A percentile compares a stretch with the other conserved stretches of the same genome.
Evolutionary conservation across 2,888 invertebrate species (phyloP).

Genomic region (Nemurella pictetii): DNA sequence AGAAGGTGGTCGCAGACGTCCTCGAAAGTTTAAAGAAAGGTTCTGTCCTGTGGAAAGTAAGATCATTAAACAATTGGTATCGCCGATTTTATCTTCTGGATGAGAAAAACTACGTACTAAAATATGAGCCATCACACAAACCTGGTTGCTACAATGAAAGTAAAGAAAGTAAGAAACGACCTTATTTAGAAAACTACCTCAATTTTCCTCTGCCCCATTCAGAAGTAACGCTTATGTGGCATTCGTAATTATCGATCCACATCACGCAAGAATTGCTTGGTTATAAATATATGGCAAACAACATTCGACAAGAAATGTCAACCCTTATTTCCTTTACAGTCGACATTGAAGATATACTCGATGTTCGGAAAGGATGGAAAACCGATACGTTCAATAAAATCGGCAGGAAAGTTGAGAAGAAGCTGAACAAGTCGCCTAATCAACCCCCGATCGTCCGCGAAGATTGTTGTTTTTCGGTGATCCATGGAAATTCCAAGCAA

Average conservation of each 20-base stretch:
- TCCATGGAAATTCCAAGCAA: conserved; percentile 47
- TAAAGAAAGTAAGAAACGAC: conserved; percentile 37
- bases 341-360: conserved; percentile 50
- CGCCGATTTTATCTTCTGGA: conserved; percentile 48
- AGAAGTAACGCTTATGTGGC: not conserved
- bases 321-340: conserved; percentile 45
- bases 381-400: conserved; percentile 53
- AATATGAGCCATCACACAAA: conserved; percentile 48
- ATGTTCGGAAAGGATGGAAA: conserved; percentile 52
- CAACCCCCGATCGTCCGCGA: conserved; percentile 46
- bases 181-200: too few species aligned
- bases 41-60: conserved; percentile 50
- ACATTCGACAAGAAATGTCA: too few species aligned
- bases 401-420: conserved; percentile 46
- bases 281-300: not conserved
- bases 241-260: not conserved
- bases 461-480: conserved; percentile 49
- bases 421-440: conserved; percentile 42
- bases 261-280: not conserved
- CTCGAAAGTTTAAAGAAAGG: conserved; percentile 48
- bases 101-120: conserved; percentile 46
- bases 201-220: not conserved
- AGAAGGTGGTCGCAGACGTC: conserved; percentile 45
- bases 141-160: conserved; percentile 41
- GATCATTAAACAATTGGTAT: conserved; percentile 48